Conservation (phyloP, 2,113 vertebrate species). For the Chitala chitala region DNA sequence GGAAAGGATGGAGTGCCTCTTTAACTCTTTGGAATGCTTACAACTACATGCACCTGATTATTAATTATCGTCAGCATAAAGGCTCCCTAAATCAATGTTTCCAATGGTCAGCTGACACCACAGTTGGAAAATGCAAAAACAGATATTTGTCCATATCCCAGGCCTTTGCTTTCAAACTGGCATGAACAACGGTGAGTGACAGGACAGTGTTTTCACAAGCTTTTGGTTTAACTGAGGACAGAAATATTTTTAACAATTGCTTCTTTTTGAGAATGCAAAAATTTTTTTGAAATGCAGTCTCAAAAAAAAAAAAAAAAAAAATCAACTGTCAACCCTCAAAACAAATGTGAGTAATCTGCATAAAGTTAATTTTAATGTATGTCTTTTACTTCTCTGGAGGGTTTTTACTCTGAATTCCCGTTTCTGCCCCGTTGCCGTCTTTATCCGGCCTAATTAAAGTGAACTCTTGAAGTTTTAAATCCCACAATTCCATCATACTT, state of each 20-base stretch:
- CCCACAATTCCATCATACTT: constrained; percentile 22
- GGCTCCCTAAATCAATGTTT: neutral
- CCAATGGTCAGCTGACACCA: neutral
- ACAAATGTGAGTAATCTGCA: constrained; percentile 11
- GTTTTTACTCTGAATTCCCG: constrained; percentile 13
- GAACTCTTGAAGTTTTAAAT: constrained; percentile 22
- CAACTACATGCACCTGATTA: neutral
- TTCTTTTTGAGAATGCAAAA: neutral
- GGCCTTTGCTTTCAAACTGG: neutral
- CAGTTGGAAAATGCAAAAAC: neutral
- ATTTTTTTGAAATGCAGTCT: constrained; percentile 9
- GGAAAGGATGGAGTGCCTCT: neutral
- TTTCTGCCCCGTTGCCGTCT: constrained; percentile 20
- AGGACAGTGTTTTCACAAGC: neutral
- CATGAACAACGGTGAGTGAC: neutral
- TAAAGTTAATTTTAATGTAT: constrained; percentile 22
- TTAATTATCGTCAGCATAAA: too few species aligned
- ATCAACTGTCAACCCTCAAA: constrained; percentile 13
- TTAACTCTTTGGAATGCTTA: neutral
- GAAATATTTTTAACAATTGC: constrained; percentile 5
- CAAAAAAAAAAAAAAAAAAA: neutral
- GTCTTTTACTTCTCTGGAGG: constrained; percentile 12
- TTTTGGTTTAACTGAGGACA: neutral
- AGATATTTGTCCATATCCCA: neutral
- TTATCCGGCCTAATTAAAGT: constrained; percentile 21